Conservation (phyloP, 1,140 invertebrate genomes). For the Zelostemma sp. region DNA sequence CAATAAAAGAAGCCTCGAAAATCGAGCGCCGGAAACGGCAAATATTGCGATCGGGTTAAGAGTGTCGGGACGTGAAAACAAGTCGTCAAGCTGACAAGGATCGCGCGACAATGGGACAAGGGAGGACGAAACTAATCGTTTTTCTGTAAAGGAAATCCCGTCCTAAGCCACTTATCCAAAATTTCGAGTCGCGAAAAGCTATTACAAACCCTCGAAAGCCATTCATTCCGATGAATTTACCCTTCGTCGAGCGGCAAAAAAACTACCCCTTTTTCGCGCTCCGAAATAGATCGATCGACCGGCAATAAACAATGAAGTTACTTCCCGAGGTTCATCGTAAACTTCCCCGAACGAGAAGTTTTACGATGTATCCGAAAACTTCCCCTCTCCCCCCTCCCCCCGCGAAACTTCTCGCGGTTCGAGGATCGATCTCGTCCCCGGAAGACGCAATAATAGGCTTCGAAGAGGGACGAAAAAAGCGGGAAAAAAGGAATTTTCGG, state of each 20-base stretch:
- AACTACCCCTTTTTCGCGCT: not conserved
- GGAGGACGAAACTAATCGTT: slow-evolving; percentile 45
- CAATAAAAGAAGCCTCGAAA: no score
- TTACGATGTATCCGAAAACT: no score
- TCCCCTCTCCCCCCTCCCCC: no score
- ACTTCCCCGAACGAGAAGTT: slow-evolving; percentile 13
- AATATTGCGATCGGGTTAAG: not conserved
- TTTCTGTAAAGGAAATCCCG: slow-evolving; percentile 10
- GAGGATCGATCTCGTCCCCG: not conserved
- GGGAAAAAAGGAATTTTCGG: no score
- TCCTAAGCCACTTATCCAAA: slow-evolving; percentile 54
- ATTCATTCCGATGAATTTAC: no score
- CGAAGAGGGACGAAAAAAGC: no score
- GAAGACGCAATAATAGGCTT: not conserved
- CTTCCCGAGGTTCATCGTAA: slow-evolving; percentile 11
- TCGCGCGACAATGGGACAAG: slow-evolving; percentile 58
- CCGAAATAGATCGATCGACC: slow-evolving; percentile 13
- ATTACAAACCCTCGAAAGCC: no score
- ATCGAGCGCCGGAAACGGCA: no score
- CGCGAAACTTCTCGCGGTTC: not conserved
- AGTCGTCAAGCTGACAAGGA: slow-evolving; percentile 43
- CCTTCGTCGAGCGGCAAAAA: no score
- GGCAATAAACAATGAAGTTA: slow-evolving; percentile 15
- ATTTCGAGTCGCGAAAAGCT: no score
- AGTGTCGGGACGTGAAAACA: not conserved